A percentile compares a stretch with the other conserved stretches of the same genome.
phyloP scores from a whole-genome alignment of 2,888 invertebrate genomes.

The Matsumyia berberina region DNA sequence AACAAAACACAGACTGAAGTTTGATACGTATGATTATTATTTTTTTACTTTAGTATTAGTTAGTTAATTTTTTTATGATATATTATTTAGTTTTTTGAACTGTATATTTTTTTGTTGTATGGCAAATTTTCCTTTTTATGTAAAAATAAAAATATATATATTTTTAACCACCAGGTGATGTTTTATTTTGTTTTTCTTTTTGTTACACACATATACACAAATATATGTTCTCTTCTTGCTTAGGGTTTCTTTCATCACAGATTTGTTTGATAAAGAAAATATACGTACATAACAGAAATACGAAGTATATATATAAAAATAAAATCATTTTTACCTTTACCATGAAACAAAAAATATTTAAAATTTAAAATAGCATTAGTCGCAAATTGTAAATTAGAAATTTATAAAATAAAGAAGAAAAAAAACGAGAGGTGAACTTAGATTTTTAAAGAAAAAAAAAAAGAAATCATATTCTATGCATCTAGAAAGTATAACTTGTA shows the following conservation, averaged over 20 bases:
- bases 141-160: conserved; percentile 52
- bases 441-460: conserved; percentile 58
- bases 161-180: conserved; percentile 53
- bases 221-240: conserved; percentile 6
- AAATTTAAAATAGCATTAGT: conserved; percentile 62
- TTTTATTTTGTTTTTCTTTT: conserved; percentile 54
- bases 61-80: conserved; percentile 63
- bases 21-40: conserved; percentile 62
- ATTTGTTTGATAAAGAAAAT: conserved; percentile 16
- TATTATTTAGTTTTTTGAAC: conserved; percentile 20
- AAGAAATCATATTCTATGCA: conserved; percentile 66
- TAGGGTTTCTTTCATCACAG: conserved; percentile 30
- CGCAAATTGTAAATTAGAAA: conserved; percentile 71
- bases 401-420: conserved; percentile 48
- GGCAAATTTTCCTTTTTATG: conserved; percentile 29
- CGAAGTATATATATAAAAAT: conserved; percentile 50
- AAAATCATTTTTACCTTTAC: conserved; percentile 63
- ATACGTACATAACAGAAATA: conserved; percentile 64
- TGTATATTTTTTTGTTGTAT: conserved; percentile 55
- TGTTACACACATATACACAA: conserved; percentile 12
- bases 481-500: conserved; percentile 73
- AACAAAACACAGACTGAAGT: conserved; percentile 61
- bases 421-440: conserved; percentile 60
- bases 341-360: conserved; percentile 46
- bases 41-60: conserved; percentile 54